phyloP scores from a whole-genome alignment of 2,113 vertebrate genomes.

The Promerops cafer region DNA sequence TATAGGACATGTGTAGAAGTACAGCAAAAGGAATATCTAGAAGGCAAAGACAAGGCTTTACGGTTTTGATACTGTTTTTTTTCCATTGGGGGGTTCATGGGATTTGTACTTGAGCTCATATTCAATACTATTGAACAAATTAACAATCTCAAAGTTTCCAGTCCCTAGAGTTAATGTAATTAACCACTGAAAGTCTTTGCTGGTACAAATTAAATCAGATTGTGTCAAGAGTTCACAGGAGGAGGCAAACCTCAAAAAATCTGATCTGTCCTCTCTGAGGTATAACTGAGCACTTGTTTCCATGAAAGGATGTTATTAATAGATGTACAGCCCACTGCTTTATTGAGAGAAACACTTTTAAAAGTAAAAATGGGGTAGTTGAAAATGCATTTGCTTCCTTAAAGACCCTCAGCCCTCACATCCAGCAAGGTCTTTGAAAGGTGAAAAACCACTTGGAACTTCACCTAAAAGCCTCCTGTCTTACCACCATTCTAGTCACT shows the following conservation, averaged over 20 bases:
- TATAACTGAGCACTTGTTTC: neutral
- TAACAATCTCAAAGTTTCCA: neutral
- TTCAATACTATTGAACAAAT: neutral
- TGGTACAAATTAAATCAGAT: neutral
- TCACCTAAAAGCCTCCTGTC: neutral
- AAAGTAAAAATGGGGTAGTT: neutral
- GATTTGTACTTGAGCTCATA: neutral
- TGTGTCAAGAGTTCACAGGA: neutral
- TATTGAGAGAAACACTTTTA: neutral
- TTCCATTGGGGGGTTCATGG: rapidly evolving
- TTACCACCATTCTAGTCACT: neutral
- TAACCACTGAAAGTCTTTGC: neutral
- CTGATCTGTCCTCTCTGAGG: neutral
- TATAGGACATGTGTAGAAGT: neutral
- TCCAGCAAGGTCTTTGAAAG: neutral
- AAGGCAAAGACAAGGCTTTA: neutral
- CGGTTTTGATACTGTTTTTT: rapidly evolving
- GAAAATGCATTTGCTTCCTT: neutral
- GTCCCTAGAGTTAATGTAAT: neutral
- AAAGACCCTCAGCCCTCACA: neutral
- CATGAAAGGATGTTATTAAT: neutral
- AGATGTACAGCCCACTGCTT: neutral
- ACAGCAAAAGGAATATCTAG: neutral
- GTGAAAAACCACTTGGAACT: neutral
- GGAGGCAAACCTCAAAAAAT: neutral